Evolutionary conservation across 2,888 invertebrate genomes (phyloP), one percentile per base, ranked within the genome.

Genomic region (Cosmia trapezina): DNA sequence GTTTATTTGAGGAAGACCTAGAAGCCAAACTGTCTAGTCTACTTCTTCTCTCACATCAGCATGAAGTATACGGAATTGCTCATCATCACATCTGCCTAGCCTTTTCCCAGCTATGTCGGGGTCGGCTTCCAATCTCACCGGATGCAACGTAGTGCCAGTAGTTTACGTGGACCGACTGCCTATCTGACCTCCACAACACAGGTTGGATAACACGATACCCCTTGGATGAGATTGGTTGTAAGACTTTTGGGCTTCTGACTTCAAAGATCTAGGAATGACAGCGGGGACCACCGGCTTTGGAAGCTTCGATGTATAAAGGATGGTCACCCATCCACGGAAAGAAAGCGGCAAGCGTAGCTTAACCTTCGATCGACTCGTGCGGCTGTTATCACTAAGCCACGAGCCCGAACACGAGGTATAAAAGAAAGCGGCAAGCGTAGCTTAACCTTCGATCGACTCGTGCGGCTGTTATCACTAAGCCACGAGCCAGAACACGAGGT

Each of bases 11-110:
- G 12, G 66, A 54, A 61, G 19, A 60, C 43, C 5, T 49, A 12
- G 28, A 70, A 54, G 70, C 4, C 60, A 43, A 49, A 49, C 41
- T 14, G 75, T 66, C 75, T 65, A 17, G 45, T 45, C 4, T 43
- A 33, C 45, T 61, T 28, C 19, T 62, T 45, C 4, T 12, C 4
- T 33, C 28, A 11, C 17, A 43, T 43, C 43, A 61, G 60, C 17
- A 61, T n/a, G 11, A 61, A 45, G 3, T 17, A 7, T 5, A 19
- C n/a, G 49, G 8, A 28, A n/a, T n/a, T 28, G 7, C 11, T 33
- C 11, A 12, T 43, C 43, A 33, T 1, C 28, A 37, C 28, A 43
- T 33, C n/a, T 47, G 14, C 9, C 12, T 49, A 19, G 19, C 19
- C 14, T 49, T 63, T 47, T 62, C 11, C 14, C 17, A 17, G 17